Conservation (phyloP, 2,113 vertebrate genomes). For the Sphyrna mokarran region DNA sequence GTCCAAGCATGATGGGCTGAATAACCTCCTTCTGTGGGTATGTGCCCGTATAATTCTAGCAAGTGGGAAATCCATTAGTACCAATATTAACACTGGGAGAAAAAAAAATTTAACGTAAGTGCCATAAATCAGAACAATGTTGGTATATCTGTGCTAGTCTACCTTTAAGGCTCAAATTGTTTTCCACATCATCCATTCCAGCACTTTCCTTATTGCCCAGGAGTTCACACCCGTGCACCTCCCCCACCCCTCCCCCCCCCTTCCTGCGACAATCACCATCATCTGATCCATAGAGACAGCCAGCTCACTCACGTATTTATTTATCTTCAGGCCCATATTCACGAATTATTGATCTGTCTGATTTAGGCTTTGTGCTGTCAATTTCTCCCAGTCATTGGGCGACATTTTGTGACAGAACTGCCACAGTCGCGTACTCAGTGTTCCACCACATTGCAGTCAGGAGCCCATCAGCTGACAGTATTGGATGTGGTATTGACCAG, state of each 20-base stretch:
- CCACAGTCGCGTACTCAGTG: not conserved
- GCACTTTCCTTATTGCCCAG: not conserved
- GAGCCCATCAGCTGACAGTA: not conserved
- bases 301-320: slow-evolving; percentile 14
- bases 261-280: not conserved
- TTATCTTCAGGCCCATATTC: slow-evolving; percentile 26
- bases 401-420: slow-evolving; percentile 31
- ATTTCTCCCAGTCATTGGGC: slow-evolving; percentile 19
- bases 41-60: not conserved
- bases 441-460: slow-evolving; percentile 15
- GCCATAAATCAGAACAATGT: not conserved
- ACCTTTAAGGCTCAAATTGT: not conserved
- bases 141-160: not conserved
- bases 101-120: not conserved
- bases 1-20: not conserved
- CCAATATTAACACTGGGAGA: not conserved
- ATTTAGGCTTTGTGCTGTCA: slow-evolving; percentile 30
- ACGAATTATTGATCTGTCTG: slow-evolving; percentile 23
- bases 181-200: not conserved
- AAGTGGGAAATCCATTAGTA: not conserved
- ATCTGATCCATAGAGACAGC: not conserved
- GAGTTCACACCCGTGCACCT: too few species aligned
- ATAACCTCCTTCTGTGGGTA: not conserved
- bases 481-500: slow-evolving; percentile 29
- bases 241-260: not conserved